These are phyloP conservation scores for Acrocephalus scirpaceus DNA, from an alignment of 2,797 vertebrate species.

Conservation along the genomic window DNA sequence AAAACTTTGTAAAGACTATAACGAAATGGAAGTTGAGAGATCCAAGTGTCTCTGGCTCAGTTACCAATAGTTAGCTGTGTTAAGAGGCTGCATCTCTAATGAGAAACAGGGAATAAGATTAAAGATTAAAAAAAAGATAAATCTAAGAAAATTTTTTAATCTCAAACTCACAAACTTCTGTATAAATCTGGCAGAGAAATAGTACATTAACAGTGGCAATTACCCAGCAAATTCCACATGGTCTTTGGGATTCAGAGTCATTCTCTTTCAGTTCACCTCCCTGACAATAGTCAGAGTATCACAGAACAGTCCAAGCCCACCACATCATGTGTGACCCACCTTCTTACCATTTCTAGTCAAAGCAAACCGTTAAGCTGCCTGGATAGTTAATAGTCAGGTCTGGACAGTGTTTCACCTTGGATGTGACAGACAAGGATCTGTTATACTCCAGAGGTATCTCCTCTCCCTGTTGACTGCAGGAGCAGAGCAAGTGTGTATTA, in stretches of 20 bases:
- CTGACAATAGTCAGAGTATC: neutral
- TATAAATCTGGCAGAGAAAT: neutral
- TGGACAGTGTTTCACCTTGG: neutral
- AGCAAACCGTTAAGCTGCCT: neutral
- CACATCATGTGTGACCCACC: neutral
- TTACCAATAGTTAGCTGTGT: neutral
- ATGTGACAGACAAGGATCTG: neutral
- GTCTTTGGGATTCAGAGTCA: neutral
- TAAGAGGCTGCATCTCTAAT: neutral
- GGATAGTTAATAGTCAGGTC: neutral
- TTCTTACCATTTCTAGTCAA: neutral
- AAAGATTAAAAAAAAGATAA: neutral
- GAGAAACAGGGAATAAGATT: neutral
- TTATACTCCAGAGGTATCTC: neutral
- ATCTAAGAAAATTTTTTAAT: neutral
- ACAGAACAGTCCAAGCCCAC: neutral
- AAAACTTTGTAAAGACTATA: neutral
- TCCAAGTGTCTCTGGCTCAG: neutral
- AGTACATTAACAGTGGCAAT: neutral
- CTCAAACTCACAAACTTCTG: neutral
- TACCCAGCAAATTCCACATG: neutral
- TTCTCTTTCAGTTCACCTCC: neutral
- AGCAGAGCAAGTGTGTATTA: neutral
- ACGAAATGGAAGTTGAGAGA: neutral
- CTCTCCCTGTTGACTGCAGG: neutral